Percentiles rank a stretch among this genome's conserved stretches.
phyloP scores from a whole-genome alignment of 2,797 vertebrate genomes.

The Helicolenus hilgendorfi region DNA sequence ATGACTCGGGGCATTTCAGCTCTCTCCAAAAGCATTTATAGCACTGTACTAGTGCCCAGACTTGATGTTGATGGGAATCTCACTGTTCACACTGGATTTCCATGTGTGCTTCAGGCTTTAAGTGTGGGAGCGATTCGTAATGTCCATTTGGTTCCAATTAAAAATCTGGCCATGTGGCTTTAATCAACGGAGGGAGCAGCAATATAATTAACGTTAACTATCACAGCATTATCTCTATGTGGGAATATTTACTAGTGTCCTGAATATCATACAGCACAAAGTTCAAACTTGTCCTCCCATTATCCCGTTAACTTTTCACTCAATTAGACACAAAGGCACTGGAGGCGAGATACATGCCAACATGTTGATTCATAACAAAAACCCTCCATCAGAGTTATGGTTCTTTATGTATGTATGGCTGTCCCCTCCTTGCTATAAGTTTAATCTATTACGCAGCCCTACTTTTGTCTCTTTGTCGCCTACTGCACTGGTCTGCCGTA shows the following conservation, averaged over 20 bases:
- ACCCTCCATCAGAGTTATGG: neutral
- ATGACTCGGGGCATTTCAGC: neutral
- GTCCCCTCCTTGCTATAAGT: no score
- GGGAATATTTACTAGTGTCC: neutral
- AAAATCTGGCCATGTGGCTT: conserved; percentile 11
- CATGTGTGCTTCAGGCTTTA: neutral
- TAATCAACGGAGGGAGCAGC: neutral
- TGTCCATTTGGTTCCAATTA: conserved; percentile 22
- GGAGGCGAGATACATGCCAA: neutral
- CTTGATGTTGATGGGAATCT: neutral
- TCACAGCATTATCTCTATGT: neutral
- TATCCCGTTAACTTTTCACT: neutral
- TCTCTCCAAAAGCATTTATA: neutral
- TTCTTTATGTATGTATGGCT: neutral
- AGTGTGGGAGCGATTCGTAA: neutral
- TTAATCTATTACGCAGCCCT: neutral
- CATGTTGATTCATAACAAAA: neutral
- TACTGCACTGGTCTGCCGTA: neutral
- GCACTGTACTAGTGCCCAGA: neutral
- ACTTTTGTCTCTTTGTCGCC: neutral
- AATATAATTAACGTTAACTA: neutral
- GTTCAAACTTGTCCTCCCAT: neutral
- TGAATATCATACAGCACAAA: neutral
- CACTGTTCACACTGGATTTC: neutral
- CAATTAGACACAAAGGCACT: neutral